A percentile compares a stretch with the other conserved stretches of the same genome.
phyloP scores from a whole-genome alignment of 2,113 vertebrate species.

The Scalopus aquaticus region DNA sequence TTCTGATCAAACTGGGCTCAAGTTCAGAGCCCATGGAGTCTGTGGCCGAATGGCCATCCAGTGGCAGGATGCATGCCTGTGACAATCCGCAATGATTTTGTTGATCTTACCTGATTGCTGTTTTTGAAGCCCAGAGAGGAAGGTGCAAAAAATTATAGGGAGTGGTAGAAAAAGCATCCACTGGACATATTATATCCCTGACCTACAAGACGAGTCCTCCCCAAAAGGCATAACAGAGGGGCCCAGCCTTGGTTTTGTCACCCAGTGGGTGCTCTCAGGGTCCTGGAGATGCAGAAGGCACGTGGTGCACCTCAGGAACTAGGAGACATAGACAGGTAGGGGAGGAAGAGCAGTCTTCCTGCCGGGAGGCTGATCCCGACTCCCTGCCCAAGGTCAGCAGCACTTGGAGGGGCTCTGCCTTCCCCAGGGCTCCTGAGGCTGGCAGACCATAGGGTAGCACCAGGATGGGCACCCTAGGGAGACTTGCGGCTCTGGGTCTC shows the following conservation, averaged over 20 bases:
- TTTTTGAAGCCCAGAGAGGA: not conserved
- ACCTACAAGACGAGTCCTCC: not conserved
- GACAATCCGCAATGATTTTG: not conserved
- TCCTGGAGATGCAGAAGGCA: not conserved
- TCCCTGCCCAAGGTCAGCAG: not conserved
- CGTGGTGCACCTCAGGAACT: not conserved
- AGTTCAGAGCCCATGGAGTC: not conserved
- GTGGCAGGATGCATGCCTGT: accelerated
- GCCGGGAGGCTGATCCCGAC: not conserved
- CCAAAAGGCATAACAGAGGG: not conserved
- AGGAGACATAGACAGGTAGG: not conserved
- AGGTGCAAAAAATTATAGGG: not conserved
- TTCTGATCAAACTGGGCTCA: not conserved
- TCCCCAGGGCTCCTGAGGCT: not conserved
- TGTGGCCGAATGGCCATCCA: not conserved
- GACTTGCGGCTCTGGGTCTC: constrained; percentile 68
- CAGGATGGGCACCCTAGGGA: constrained; percentile 48
- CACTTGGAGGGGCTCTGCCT: not conserved
- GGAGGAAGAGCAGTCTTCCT: not conserved
- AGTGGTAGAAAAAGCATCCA: not conserved
- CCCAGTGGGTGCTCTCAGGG: not conserved
- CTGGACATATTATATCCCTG: not conserved
- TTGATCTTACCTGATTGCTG: not conserved
- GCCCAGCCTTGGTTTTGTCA: not conserved
- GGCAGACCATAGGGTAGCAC: not conserved